Percentiles rank a stretch among this genome's conserved stretches.
Evolutionary conservation across 2,113 vertebrate species (phyloP).

Genomic region (Struthidea cinerea): DNA sequence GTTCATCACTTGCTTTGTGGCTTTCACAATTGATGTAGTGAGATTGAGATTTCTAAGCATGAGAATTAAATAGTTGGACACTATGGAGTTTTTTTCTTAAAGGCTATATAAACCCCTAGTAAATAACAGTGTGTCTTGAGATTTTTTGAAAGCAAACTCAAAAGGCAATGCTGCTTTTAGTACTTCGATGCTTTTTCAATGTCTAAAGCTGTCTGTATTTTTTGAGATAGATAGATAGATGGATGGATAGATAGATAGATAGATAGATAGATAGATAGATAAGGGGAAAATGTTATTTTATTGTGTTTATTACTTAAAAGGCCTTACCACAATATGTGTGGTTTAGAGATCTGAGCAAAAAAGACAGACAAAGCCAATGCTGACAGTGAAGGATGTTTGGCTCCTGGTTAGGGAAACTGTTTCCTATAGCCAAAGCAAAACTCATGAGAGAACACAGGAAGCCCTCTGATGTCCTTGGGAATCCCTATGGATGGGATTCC

Average conservation of each 20-base stretch:
- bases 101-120: not conserved
- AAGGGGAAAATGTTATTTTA: not conserved
- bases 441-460: not conserved
- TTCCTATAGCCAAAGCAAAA: not conserved
- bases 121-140: not conserved
- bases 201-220: not conserved
- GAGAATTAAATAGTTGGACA: not conserved
- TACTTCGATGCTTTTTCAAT: not conserved
- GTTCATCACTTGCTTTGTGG: not conserved
- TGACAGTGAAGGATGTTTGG: not conserved
- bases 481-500: not conserved
- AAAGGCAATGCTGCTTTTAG: not conserved
- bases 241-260: not conserved
- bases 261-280: not conserved
- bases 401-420: not conserved
- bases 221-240: not conserved
- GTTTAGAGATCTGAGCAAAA: not conserved
- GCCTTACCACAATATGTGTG: not conserved
- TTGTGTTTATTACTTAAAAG: not conserved
- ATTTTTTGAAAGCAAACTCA: not conserved
- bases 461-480: not conserved
- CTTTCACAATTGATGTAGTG: not conserved
- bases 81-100: not conserved
- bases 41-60: not conserved
- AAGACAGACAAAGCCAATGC: not conserved